Conservation (phyloP, 1,140 invertebrate genomes). For the Bombus polaris region DNA sequence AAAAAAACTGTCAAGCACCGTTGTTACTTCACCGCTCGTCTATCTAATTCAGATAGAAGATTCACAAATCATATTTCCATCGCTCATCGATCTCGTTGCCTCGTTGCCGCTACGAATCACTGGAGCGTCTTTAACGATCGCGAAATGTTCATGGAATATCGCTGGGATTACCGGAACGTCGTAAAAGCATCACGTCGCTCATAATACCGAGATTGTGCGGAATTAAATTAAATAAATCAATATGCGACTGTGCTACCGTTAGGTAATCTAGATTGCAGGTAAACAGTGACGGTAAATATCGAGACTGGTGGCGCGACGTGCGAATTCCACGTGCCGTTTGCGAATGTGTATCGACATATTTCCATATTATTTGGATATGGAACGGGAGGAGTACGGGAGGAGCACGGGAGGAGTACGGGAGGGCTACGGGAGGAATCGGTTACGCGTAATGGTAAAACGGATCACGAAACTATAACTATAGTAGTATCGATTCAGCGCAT, state of each 20-base stretch:
- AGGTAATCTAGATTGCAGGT: conserved; percentile 25
- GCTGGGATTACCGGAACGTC: not conserved
- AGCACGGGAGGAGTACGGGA: no score
- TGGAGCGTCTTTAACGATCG: not conserved
- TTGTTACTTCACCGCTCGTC: no score
- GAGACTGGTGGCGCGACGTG: not conserved
- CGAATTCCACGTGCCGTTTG: not conserved
- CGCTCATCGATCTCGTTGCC: not conserved
- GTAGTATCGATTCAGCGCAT: not conserved
- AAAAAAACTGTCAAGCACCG: no score
- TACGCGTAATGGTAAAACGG: not conserved
- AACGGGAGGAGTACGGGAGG: not conserved
- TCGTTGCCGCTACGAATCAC: not conserved
- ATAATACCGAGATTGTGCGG: conserved; percentile 1
- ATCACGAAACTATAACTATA: not conserved
- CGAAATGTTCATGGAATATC: not conserved
- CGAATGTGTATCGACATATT: conserved; percentile 12
- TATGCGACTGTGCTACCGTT: not conserved
- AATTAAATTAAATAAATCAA: conserved; percentile 53
- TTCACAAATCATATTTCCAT: not conserved
- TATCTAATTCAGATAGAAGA: not conserved
- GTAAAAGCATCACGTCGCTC: conserved; percentile 31
- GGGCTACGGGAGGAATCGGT: no score
- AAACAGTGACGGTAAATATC: conserved; percentile 39
- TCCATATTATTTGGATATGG: conserved; percentile 42